Conservation (phyloP, 30 jellyfish, hydroid and myxozoan genomes). For the Hydra vulgaris region DNA sequence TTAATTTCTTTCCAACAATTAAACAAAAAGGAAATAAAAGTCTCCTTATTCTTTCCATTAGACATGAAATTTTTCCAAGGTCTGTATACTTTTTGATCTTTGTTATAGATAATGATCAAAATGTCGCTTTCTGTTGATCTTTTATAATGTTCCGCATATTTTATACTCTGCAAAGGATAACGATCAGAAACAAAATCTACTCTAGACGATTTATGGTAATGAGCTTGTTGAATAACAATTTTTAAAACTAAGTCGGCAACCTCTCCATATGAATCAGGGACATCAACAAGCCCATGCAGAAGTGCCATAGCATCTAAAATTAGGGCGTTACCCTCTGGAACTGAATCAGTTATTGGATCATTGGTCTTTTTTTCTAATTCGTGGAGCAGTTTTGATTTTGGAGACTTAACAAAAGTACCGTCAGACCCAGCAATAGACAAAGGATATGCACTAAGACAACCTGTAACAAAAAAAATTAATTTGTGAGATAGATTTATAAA, state of each 20-base stretch:
- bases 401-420: slow-evolving; percentile 24
- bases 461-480: background rate
- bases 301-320: slow-evolving; percentile 54
- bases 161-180: slow-evolving; percentile 52
- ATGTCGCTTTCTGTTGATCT: slow-evolving; percentile 19
- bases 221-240: background rate
- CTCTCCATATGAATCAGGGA: too few species aligned
- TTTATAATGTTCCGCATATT: slow-evolving; percentile 41
- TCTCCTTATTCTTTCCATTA: slow-evolving; percentile 50
- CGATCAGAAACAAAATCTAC: too few species aligned
- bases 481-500: too few species aligned
- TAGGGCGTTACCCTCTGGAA: background rate
- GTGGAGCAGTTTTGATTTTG: slow-evolving; percentile 8
- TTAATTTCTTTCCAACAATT: slow-evolving; percentile 22
- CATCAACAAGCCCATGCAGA: slow-evolving; percentile 22
- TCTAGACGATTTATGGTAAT: background rate
- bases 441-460: slow-evolving; percentile 19
- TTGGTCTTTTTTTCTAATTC: background rate
- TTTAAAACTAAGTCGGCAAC: slow-evolving; percentile 4
- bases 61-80: slow-evolving; percentile 37
- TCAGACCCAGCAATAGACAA: slow-evolving; percentile 14
- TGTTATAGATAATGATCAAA: background rate
- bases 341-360: background rate
- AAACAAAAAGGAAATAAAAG: slow-evolving; percentile 23
- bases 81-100: background rate